Base-by-base conservation (phyloP, 2,888 invertebrate species). In the Athrips mouffetella region DNA sequence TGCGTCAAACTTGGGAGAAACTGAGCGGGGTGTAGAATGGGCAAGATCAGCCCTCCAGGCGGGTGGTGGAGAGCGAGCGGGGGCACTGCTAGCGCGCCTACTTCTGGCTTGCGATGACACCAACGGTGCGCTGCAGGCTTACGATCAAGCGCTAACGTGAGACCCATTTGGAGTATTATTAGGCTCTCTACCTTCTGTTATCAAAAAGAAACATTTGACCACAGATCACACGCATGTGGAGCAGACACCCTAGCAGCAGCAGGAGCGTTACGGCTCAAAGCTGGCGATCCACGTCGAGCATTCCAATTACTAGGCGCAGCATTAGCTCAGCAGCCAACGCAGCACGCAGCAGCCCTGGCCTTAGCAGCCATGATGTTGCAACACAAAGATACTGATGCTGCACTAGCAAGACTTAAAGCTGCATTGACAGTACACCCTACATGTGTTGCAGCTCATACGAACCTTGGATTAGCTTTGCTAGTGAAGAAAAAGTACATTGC, bases 11-110 rank as follows among this genome's bases (percentile, higher is more conserved):
- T 73, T 94, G 25, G 91, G 92, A n/a, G 92, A 94, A 29, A 69
- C 86, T 16, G 90, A 90, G 37, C 91, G 92, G 52, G 95, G 95
- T 0, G 92, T 93, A 60, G 92, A 92, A 58, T 92, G 93, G 82
- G 91, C 95, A 10, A 89, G 91, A 42, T 90, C 91, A 58, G 94
- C 94, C 0, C 91, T 94, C 5, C 91, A 92, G 57, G 86, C 94
- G 39, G 93, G 93, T 16, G 92, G 93, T 45, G 93, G 93, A 49
- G 94, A 95, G 72, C 85, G 91, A 8, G 93, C 95, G 0, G 94
- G 92, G 54, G 84, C 92, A 1, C 88, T 94, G 52, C 80, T 96
- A 29, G 94, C 94, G 0, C 92, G 91, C 64, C 89, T 96, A 37
- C 89, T 92, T 53, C 80, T 92, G 1, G 82, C 89, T 15, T 90